A percentile compares a stretch with the other conserved stretches of the same genome.
These are phyloP conservation scores for Panurus biarmicus DNA, from an alignment of 2,113 vertebrate species.

Conservation along the genomic window DNA sequence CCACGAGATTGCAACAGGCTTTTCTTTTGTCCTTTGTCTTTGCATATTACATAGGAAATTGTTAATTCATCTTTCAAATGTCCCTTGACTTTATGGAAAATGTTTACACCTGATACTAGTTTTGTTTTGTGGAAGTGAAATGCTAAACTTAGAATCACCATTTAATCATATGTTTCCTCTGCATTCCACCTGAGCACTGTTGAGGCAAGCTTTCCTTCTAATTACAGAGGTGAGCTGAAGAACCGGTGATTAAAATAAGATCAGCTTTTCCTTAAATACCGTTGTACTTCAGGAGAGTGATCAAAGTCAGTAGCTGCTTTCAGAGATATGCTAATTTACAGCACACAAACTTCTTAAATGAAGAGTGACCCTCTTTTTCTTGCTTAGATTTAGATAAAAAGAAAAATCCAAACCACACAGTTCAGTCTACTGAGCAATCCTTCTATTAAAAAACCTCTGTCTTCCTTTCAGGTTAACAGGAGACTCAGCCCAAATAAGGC, in stretches of 20 bases:
- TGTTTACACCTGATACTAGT: background rate
- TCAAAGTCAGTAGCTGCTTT: background rate
- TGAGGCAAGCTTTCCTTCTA: constrained; percentile 19
- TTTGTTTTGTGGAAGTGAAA: constrained; percentile 10
- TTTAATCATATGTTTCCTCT: constrained; percentile 53
- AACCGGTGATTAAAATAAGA: constrained; percentile 41
- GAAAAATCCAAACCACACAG: background rate
- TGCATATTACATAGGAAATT: background rate
- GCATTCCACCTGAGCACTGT: constrained; percentile 4
- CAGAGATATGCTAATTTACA: background rate
- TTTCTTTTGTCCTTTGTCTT: background rate
- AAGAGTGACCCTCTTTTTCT: background rate
- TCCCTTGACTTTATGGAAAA: background rate
- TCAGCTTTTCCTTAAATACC: constrained; percentile 28
- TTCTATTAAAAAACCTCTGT: background rate
- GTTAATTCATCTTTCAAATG: background rate
- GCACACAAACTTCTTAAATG: background rate
- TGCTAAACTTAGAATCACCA: background rate
- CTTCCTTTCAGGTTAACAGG: background rate
- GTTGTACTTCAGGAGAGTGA: background rate
- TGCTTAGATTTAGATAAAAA: background rate
- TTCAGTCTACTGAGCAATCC: background rate
- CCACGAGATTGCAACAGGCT: background rate
- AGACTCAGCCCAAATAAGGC: background rate
- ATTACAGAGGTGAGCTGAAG: constrained; percentile 27